Conservation (phyloP, 1,140 invertebrate genomes). For the Apis cerana region DNA sequence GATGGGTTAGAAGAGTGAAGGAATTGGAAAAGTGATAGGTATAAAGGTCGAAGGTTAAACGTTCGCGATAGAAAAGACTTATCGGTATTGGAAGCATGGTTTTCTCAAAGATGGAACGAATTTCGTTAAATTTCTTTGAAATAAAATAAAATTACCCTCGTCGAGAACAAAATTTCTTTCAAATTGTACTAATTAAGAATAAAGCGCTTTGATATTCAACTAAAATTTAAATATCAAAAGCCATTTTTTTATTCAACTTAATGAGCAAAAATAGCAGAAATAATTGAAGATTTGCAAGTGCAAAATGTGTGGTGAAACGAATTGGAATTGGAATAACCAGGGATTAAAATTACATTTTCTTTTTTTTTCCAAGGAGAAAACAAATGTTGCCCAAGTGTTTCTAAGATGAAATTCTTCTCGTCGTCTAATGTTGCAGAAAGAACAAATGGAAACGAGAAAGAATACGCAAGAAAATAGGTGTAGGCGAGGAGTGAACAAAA, state of each 20-base stretch:
- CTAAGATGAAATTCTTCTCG: too few relatives aligned
- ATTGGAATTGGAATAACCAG: not conserved
- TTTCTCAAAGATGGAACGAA: not conserved
- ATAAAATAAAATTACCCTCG: not conserved
- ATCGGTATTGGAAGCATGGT: not conserved
- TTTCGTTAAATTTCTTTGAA: not conserved
- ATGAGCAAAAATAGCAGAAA: not conserved
- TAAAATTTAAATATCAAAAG: too few relatives aligned
- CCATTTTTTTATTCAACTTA: too few relatives aligned
- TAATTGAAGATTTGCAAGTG: not conserved
- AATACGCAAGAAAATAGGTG: not conserved
- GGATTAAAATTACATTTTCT: not conserved
- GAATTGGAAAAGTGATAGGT: slow-evolving; percentile 7
- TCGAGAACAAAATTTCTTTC: not conserved
- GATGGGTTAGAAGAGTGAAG: not conserved
- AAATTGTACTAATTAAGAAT: too few relatives aligned
- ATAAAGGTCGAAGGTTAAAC: not conserved
- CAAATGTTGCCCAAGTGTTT: not conserved
- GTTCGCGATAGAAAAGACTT: not conserved
- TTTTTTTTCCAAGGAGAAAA: not conserved
- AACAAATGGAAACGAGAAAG: not conserved
- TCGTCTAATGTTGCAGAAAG: not conserved
- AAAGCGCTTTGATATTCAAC: too few relatives aligned
- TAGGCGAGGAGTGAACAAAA: not conserved
- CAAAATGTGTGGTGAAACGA: not conserved